phyloP scores from a whole-genome alignment of 2,113 vertebrate species.

The Albula goreensis region DNA sequence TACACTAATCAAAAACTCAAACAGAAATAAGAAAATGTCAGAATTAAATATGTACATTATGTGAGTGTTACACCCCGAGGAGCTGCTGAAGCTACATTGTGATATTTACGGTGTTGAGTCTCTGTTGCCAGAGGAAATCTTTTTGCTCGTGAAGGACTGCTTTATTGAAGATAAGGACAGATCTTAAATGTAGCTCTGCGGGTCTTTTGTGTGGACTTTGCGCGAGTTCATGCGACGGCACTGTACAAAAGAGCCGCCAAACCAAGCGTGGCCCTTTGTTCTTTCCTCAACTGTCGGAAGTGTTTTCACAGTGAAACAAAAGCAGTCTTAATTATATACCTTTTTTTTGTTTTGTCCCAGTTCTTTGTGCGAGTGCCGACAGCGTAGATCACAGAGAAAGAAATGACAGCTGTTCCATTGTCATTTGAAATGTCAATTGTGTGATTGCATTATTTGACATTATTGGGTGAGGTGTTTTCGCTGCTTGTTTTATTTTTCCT shows the following conservation, averaged over 20 bases:
- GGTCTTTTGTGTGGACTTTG: neutral
- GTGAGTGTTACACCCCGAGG: constrained; percentile 18
- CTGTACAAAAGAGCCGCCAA: neutral
- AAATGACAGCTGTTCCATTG: neutral
- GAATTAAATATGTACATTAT: constrained; percentile 22
- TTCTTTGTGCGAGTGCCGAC: neutral
- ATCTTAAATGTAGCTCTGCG: neutral
- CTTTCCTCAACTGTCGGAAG: neutral
- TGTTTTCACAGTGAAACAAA: neutral
- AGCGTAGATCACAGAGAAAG: neutral
- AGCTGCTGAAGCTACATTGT: neutral
- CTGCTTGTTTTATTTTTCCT: neutral
- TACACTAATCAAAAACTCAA: neutral
- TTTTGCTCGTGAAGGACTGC: neutral
- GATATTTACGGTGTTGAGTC: neutral
- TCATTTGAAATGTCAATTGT: neutral
- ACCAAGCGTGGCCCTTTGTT: neutral
- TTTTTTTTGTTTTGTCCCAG: neutral
- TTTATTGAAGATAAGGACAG: neutral
- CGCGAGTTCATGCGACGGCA: neutral
- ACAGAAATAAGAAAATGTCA: constrained; percentile 24
- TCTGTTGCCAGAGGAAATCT: neutral
- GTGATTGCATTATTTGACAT: constrained; percentile 2
- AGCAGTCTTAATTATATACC: neutral
- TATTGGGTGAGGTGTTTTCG: neutral